Evolutionary conservation across 2,888 invertebrate genomes (phyloP).

Genomic region (Ophion ventricosus): DNA sequence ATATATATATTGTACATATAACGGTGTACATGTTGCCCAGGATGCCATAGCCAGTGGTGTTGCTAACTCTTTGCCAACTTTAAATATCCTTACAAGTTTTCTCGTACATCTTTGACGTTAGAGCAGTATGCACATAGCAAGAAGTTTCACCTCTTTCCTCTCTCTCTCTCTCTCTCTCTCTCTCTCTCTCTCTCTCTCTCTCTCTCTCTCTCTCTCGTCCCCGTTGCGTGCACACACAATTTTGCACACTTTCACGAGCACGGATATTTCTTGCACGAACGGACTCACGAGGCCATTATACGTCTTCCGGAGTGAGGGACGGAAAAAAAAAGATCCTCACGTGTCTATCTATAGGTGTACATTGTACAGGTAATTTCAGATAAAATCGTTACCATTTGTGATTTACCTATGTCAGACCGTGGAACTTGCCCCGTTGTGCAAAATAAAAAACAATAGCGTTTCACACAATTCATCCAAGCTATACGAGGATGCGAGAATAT

Average conservation of each 20-base stretch:
- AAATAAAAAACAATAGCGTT: neutral
- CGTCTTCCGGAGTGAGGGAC: conserved; percentile 28
- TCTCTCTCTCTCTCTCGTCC: conserved; percentile 1
- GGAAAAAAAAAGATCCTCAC: conserved; percentile 4
- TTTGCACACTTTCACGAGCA: conserved; percentile 50
- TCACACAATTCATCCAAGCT: neutral
- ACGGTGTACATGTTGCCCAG: conserved; percentile 38
- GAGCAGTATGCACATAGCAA: conserved; percentile 30
- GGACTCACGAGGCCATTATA: conserved; percentile 43
- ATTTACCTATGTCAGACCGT: neutral
- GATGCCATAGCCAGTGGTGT: conserved; percentile 37
- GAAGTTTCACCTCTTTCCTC: conserved; percentile 47
- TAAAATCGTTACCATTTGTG: neutral
- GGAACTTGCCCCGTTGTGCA: neutral
- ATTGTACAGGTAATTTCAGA: neutral
- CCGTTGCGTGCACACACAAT: conserved; percentile 55
- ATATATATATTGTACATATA: conserved; percentile 35
- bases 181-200: neutral
- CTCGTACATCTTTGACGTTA: conserved; percentile 55
- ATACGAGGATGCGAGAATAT: no score
- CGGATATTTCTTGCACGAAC: conserved; percentile 56
- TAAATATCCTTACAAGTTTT: conserved; percentile 60
- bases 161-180: conserved; percentile 18
- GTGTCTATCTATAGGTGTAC: neutral
- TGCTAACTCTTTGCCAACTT: conserved; percentile 61